A percentile compares a stretch with the other conserved stretches of the same genome.
Conservation (phyloP, 2,888 invertebrate genomes). For the Cryptocheilus praepositus region DNA sequence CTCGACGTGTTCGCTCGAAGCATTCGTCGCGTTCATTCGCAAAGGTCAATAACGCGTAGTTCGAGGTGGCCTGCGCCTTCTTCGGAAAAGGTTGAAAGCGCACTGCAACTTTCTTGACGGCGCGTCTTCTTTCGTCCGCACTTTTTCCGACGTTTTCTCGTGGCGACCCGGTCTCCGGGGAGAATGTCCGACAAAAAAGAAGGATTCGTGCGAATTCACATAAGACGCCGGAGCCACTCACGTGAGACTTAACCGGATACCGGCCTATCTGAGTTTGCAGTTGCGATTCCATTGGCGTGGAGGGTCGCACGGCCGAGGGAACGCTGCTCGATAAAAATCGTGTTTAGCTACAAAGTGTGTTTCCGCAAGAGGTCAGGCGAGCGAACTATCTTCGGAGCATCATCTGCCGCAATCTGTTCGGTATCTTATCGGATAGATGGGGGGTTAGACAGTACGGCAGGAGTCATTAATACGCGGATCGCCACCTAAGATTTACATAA, state of each 20-base stretch:
- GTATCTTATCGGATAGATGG: too few species aligned
- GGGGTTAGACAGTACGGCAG: too few species aligned
- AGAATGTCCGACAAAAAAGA: conserved; percentile 50
- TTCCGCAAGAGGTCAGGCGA: neutral
- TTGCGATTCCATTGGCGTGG: conserved; percentile 60
- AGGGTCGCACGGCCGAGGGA: too few species aligned
- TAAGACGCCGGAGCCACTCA: conserved; percentile 60
- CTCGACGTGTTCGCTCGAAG: too few species aligned
- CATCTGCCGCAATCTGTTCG: too few species aligned
- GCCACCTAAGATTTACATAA: too few species aligned
- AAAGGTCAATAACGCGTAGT: too few species aligned
- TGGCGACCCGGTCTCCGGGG: conserved; percentile 32
- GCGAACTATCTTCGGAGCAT: too few species aligned
- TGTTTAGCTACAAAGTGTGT: neutral
- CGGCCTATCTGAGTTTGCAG: conserved; percentile 60
- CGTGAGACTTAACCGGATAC: conserved; percentile 67
- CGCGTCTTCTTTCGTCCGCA: conserved; percentile 8
- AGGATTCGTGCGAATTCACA: conserved; percentile 59
- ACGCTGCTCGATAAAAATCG: too few species aligned
- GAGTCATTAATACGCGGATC: too few species aligned
- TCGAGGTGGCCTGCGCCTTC: neutral
- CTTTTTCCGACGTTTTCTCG: conserved; percentile 44
- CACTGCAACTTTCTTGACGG: neutral
- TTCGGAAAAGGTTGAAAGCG: neutral
- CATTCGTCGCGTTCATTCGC: too few species aligned